Conservation (phyloP, 2,888 invertebrate genomes). For the Sisyra terminalis region DNA sequence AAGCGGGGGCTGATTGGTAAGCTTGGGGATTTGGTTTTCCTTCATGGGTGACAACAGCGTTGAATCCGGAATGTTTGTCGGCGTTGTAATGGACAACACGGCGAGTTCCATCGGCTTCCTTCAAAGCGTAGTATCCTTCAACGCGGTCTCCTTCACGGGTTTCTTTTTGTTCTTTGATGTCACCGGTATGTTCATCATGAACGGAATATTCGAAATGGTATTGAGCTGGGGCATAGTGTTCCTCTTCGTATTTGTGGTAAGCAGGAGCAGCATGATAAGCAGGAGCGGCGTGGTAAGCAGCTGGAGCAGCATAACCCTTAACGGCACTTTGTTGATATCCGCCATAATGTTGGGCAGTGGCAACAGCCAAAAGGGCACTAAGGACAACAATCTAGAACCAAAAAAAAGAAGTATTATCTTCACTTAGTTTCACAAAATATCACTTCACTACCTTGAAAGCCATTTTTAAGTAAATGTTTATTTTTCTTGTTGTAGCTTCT, state of each 20-base stretch:
- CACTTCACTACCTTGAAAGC: too few relatives aligned
- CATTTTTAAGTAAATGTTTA: too few relatives aligned
- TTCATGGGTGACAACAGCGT: slow-evolving; percentile 24
- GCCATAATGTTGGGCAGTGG: too few relatives aligned
- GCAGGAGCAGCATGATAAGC: slow-evolving; percentile 1
- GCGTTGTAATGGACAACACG: slow-evolving; percentile 25
- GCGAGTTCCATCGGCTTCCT: slow-evolving; percentile 25
- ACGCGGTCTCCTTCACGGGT: slow-evolving; percentile 33
- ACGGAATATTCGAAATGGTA: slow-evolving; percentile 35
- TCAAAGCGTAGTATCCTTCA: slow-evolving; percentile 27
- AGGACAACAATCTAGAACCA: too few relatives aligned
- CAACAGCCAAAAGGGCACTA: too few relatives aligned
- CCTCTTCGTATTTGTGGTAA: background rate
- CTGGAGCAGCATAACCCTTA: background rate
- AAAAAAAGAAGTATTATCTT: too few relatives aligned
- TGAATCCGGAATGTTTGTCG: slow-evolving; percentile 24
- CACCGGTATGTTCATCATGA: slow-evolving; percentile 33
- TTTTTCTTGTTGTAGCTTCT: too few relatives aligned
- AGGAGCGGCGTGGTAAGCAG: background rate
- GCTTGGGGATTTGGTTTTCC: slow-evolving; percentile 4
- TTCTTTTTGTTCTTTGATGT: slow-evolving; percentile 36
- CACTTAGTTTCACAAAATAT: too few relatives aligned
- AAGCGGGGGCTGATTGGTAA: too few relatives aligned
- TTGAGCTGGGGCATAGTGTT: slow-evolving; percentile 17
- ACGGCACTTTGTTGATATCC: too few relatives aligned